Percentiles rank a stretch among this genome's conserved stretches.
Evolutionary conservation across 2,888 invertebrate species (phyloP).

Genomic region (Drosophila suboccidentalis): DNA sequence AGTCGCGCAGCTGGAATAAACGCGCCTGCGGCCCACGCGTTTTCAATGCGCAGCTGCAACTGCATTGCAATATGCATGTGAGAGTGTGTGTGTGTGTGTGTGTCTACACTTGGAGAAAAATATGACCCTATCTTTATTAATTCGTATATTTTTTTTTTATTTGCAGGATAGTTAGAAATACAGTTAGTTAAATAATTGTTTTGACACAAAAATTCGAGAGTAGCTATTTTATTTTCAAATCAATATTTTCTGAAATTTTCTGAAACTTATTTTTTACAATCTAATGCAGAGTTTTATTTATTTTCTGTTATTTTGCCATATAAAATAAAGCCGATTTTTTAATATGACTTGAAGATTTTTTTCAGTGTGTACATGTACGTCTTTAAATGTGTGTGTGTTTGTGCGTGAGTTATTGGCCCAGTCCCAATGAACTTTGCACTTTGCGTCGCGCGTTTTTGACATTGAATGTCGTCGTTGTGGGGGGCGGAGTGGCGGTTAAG

Average conservation of each 20-base stretch:
- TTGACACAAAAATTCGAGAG: no score
- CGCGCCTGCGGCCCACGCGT: constrained; percentile 41
- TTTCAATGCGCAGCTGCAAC: constrained; percentile 26
- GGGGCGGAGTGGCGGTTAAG: not conserved
- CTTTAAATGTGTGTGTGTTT: not conserved
- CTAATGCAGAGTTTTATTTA: no score
- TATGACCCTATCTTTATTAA: not conserved
- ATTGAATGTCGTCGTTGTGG: constrained; percentile 47
- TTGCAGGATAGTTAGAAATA: no score
- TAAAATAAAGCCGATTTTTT: no score
- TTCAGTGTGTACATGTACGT: not conserved
- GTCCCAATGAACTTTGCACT: constrained; percentile 62
- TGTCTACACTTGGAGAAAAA: not conserved
- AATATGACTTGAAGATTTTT: not conserved
- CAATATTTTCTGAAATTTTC: no score
- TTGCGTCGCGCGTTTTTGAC: constrained; percentile 49
- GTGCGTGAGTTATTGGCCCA: constrained; percentile 35
- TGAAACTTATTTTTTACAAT: no score
- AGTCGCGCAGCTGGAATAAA: constrained; percentile 60
- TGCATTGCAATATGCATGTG: constrained; percentile 5
- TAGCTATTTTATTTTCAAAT: no score
- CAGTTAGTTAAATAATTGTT: no score
- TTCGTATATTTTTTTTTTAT: not conserved
- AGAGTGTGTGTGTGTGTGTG: constrained; percentile 1
- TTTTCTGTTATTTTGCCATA: no score